Evolutionary conservation across 2,113 vertebrate genomes (phyloP).

Genomic region (Campylomormyrus tamandua): DNA sequence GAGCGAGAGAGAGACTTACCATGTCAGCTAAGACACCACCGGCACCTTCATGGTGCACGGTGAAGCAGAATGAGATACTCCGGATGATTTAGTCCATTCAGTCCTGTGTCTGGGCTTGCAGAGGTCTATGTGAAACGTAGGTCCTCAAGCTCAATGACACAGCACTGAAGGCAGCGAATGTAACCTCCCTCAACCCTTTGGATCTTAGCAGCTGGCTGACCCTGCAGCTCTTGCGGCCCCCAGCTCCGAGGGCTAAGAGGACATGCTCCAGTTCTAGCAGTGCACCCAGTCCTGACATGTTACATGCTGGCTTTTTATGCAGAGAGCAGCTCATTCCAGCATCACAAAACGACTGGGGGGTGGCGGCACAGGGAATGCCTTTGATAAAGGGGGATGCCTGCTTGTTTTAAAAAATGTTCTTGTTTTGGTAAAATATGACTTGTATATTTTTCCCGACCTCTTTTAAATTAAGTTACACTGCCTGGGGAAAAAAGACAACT

Average conservation of each 20-base stretch:
- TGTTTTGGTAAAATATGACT: too few species aligned
- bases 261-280: conserved; percentile 5
- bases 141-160: background rate
- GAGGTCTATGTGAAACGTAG: background rate
- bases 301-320: background rate
- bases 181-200: background rate
- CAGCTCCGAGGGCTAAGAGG: background rate
- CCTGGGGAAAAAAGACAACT: too few species aligned
- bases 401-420: conserved; percentile 23
- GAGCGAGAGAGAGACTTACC: background rate
- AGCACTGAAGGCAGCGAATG: background rate
- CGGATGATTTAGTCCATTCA: background rate
- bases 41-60: background rate
- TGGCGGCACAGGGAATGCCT: background rate
- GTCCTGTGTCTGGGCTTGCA: background rate
- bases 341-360: background rate
- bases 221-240: background rate
- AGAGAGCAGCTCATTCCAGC: background rate
- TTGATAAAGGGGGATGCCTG: conserved; percentile 26
- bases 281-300: conserved; percentile 14
- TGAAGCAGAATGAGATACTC: background rate
- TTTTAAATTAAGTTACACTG: too few species aligned
- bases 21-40: background rate
- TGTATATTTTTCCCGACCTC: too few species aligned
- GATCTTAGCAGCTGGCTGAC: background rate